Conservation (phyloP, 2,113 vertebrate genomes). For the Picathartes gymnocephalus region DNA sequence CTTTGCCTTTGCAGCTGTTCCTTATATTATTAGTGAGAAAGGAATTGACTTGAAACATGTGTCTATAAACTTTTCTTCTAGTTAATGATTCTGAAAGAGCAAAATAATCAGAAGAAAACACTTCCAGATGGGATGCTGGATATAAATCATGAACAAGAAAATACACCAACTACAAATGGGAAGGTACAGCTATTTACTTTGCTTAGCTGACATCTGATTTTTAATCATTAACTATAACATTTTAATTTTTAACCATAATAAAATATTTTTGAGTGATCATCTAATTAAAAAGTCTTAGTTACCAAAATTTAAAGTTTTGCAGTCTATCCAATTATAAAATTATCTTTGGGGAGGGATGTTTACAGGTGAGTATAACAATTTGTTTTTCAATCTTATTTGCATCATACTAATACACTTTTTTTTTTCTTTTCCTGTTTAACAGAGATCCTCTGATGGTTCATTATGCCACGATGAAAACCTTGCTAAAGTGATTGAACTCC, state of each 20-base stretch:
- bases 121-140: conserved; percentile 81
- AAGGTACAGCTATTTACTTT: conserved; percentile 73
- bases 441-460: conserved; percentile 89
- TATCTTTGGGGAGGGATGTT: neutral
- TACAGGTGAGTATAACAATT: neutral
- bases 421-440: neutral
- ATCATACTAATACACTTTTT: neutral
- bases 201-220: neutral
- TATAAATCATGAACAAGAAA: conserved; percentile 83
- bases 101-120: conserved; percentile 87
- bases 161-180: conserved; percentile 84
- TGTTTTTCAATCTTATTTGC: neutral
- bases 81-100: conserved; percentile 90
- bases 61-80: conserved; percentile 56
- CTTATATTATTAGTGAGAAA: neutral
- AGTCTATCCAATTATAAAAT: neutral
- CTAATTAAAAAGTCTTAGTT: neutral
- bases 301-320: neutral
- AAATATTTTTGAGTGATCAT: neutral
- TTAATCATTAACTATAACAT: neutral
- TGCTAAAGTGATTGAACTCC: conserved; percentile 85
- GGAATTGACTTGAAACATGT: neutral
- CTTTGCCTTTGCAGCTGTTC: conserved; percentile 8
- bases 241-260: neutral
- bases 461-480: conserved; percentile 86